Conservation (phyloP, 2,797 vertebrate genomes). For the Spheniscus humboldti region DNA sequence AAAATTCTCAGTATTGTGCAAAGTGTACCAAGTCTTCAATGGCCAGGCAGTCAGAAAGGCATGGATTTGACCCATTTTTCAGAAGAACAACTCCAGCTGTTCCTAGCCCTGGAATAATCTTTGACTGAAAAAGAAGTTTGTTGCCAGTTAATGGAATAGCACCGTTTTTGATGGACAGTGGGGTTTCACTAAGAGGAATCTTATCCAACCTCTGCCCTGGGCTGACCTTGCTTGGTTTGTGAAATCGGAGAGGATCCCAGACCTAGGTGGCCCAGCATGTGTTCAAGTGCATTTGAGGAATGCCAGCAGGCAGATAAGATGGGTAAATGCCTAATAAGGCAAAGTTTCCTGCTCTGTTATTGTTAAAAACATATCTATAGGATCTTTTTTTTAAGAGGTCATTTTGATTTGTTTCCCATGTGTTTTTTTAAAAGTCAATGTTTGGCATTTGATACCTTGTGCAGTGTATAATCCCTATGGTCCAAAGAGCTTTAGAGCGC, state of each 20-base stretch:
- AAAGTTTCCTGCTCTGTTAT: constrained; percentile 24
- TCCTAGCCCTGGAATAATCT: background rate
- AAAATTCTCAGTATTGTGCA: background rate
- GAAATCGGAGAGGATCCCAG: constrained; percentile 29
- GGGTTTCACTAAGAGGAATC: background rate
- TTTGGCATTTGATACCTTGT: constrained; percentile 16
- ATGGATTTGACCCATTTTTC: background rate
- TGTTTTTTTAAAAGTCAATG: background rate
- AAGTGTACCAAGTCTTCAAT: background rate
- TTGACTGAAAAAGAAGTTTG: background rate
- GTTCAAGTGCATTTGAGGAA: constrained; percentile 9
- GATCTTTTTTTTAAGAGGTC: background rate
- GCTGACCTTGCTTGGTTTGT: constrained; percentile 27
- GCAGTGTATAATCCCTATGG: constrained; percentile 28
- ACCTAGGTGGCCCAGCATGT: constrained; percentile 7
- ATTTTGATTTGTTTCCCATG: constrained; percentile 4
- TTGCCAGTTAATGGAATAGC: background rate
- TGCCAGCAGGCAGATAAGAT: constrained; percentile 12
- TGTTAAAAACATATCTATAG: constrained; percentile 18
- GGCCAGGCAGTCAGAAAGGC: background rate
- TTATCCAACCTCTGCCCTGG: constrained; percentile 11
- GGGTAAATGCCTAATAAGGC: constrained; percentile 20
- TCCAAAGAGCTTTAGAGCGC: background rate
- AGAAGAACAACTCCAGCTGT: background rate
- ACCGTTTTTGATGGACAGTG: background rate